These are phyloP conservation scores for Hanleya hanleyi DNA, from an alignment of 2,888 invertebrate species.

Conservation along the genomic window DNA sequence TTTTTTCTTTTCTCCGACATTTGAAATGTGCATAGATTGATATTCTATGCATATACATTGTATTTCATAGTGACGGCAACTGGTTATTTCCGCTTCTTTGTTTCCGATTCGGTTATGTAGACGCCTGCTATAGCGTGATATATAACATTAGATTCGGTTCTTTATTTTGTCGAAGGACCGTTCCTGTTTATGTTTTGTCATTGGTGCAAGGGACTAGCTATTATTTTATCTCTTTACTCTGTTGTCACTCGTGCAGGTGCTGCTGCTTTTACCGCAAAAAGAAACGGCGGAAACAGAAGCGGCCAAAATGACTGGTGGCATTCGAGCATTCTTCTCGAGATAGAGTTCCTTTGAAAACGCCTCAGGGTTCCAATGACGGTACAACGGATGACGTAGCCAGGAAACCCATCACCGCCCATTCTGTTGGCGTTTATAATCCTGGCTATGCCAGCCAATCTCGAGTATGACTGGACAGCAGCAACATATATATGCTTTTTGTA, in stretches of 20 bases:
- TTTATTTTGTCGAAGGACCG: no score
- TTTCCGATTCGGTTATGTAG: no score
- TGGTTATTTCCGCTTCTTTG: no score
- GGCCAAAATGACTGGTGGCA: conserved; percentile 64
- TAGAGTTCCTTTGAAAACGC: conserved; percentile 49
- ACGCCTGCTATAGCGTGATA: no score
- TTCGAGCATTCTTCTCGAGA: conserved; percentile 59
- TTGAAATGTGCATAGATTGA: no score
- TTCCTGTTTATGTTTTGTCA: no score
- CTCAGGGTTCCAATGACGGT: conserved; percentile 33
- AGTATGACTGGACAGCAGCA: background rate
- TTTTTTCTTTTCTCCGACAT: no score
- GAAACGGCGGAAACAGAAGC: conserved; percentile 55
- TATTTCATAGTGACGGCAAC: no score
- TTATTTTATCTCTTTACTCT: background rate
- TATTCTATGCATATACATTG: no score
- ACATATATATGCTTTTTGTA: no score
- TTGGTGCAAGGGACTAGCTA: background rate
- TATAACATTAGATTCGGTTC: no score
- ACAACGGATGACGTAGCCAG: background rate
- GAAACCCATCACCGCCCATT: background rate
- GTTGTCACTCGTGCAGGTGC: conserved; percentile 48
- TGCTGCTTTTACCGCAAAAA: conserved; percentile 63
- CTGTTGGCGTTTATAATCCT: background rate
- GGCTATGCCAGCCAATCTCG: background rate